Evolutionary conservation across 2,113 vertebrate genomes (phyloP).

Genomic region (Monopterus albus): DNA sequence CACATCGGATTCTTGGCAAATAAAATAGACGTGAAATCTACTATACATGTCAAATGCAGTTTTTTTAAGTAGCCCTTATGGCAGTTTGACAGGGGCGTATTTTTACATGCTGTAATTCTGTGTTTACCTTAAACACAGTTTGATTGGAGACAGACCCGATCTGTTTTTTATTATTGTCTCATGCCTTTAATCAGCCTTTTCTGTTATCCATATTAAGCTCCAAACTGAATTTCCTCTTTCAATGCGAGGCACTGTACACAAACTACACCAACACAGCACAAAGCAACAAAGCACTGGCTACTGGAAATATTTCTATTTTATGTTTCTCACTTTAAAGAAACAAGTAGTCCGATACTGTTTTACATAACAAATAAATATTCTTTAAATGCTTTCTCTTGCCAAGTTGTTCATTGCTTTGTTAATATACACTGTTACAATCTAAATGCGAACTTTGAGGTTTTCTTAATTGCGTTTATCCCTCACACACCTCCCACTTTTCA

Average conservation of each 20-base stretch:
- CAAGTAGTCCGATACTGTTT: background rate
- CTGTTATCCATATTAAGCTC: background rate
- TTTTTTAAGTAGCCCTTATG: too few relatives aligned
- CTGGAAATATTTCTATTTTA: too few relatives aligned
- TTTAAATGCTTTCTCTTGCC: too few relatives aligned
- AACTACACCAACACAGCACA: background rate
- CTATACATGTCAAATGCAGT: background rate
- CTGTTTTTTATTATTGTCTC: background rate
- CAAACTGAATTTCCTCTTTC: background rate
- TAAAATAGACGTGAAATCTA: background rate
- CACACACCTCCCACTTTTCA: background rate
- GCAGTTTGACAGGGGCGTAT: too few relatives aligned
- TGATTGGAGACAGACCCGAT: too few relatives aligned
- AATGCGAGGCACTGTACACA: background rate
- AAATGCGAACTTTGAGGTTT: constrained; percentile 26
- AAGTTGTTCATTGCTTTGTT: background rate
- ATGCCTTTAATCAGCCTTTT: background rate
- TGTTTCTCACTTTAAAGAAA: too few relatives aligned
- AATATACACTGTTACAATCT: background rate
- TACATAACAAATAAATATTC: background rate
- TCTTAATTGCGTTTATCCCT: constrained; percentile 49
- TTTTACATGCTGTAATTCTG: too few relatives aligned
- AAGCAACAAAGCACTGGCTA: too few relatives aligned
- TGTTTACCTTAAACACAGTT: too few relatives aligned
- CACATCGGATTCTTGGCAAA: background rate